Evolutionary conservation across 2,113 vertebrate species (phyloP), one percentile per base, ranked within the genome.

Genomic region (Neotoma lepida): DNA sequence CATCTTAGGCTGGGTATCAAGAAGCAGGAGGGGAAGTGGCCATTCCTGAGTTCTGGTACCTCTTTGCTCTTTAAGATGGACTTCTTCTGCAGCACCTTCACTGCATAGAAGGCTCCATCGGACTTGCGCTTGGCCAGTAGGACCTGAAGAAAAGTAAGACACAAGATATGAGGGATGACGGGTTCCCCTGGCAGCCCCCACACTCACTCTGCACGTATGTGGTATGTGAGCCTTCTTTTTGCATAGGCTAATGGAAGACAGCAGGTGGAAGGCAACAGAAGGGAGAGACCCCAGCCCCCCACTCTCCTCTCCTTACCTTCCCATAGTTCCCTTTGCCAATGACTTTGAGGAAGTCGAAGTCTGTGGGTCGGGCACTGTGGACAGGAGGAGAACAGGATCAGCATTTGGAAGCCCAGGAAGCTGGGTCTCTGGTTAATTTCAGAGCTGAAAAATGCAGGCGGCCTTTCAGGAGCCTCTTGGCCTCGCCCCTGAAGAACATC

Each of bases 11-110:
- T 58, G 87, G 44, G 63, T 22, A 44, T 44, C 0, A 2, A 88
- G 93, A 89, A 61, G 24, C 18, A 66, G 76, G 26, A 51, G 56
- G 44, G 51, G 68, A 74, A 78, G 41, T 3, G 64, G 39, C 35
- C 80, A 3, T 70, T 70, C 35, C 66, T 3, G 30, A 33, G 54
- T 18, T 76, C 54, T n/a, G 68, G 70, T 98, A 99, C 99, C 99
- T 99, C 99, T 96, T 99, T 99, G 91, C 99, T 99, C 99, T 99
- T 99, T 81, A 99, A 98, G 88, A 99, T 99, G 58, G 99, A 98
- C 98, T 99, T 99, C 98, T 99, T 99, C 97, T 99, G 99, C 95
- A 99, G 98, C 95, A 99, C 99, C 97, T 99, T 99, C 80, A 99
- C 99, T 0, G 99, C 99, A 3, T 99, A 99, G 97, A 99, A 99